phyloP scores from a whole-genome alignment of 2,888 invertebrate genomes.

The Drosophila rubida region DNA sequence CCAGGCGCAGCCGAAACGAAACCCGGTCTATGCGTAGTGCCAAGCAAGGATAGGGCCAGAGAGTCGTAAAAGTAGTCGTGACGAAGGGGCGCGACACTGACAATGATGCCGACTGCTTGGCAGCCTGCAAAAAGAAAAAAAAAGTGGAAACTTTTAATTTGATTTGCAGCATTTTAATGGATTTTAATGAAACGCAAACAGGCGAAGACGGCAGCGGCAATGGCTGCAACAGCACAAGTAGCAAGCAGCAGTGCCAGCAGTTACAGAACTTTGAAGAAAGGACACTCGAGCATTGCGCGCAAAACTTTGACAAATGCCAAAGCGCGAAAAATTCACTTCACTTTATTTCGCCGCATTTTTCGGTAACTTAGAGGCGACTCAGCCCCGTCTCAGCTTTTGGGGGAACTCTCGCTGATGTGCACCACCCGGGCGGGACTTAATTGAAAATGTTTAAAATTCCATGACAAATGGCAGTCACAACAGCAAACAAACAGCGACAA shows the following conservation, averaged over 20 bases:
- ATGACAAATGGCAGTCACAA: conserved; percentile 61
- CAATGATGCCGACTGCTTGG: conserved; percentile 58
- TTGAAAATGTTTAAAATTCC: conserved; percentile 81
- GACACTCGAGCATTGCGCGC: conserved; percentile 62
- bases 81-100: conserved; percentile 48
- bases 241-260: conserved; percentile 16
- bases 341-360: conserved; percentile 62
- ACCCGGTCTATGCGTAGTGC: conserved; percentile 4
- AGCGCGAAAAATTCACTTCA: conserved; percentile 77
- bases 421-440: conserved; percentile 59
- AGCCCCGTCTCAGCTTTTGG: conserved; percentile 2
- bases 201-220: conserved; percentile 48
- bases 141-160: conserved; percentile 80
- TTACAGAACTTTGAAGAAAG: conserved; percentile 59
- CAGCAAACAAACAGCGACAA: conserved; percentile 13
- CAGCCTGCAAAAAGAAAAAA: conserved; percentile 31
- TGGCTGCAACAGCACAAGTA: not conserved
- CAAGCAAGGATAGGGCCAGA: conserved; percentile 13
- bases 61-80: conserved; percentile 49
- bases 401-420: conserved; percentile 54
- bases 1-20: not conserved
- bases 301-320: conserved; percentile 80
- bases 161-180: conserved; percentile 82
- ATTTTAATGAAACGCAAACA: conserved; percentile 82
- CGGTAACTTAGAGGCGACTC: conserved; percentile 70